Evolutionary conservation across 2,888 invertebrate species (phyloP).

Genomic region (Mongoloraphidia duomilia): DNA sequence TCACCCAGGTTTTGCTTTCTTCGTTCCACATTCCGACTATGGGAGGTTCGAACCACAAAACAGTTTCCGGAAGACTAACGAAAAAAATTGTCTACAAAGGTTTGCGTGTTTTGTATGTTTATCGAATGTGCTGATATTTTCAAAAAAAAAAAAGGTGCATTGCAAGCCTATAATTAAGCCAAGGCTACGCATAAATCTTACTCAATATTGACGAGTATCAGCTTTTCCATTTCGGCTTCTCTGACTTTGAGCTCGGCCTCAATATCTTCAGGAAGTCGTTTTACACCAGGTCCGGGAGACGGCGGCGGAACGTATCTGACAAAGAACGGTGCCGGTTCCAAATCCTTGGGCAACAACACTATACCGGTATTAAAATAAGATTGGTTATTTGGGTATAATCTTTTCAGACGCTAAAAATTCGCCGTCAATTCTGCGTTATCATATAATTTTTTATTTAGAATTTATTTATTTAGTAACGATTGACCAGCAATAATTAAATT

Average conservation of each 20-base stretch:
- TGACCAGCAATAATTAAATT: too few species aligned
- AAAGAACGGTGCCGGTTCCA: slow-evolving; percentile 44
- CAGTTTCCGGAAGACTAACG: slow-evolving; percentile 13
- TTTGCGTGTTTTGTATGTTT: too few species aligned
- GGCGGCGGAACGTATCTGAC: slow-evolving; percentile 54
- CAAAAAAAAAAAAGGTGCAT: too few species aligned
- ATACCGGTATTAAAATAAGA: slow-evolving; percentile 31
- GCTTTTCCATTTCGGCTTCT: slow-evolving; percentile 57
- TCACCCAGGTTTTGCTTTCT: slow-evolving; percentile 21
- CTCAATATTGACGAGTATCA: slow-evolving; percentile 57
- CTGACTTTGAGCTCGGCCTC: slow-evolving; percentile 62
- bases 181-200: slow-evolving; percentile 25
- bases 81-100: neutral
- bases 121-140: too few species aligned
- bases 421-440: slow-evolving; percentile 58
- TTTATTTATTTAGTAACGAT: too few species aligned
- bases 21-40: slow-evolving; percentile 26
- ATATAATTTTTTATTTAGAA: too few species aligned
- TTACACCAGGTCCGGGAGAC: slow-evolving; percentile 46
- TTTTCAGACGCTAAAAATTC: slow-evolving; percentile 50
- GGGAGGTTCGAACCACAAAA: slow-evolving; percentile 28
- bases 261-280: slow-evolving; percentile 62
- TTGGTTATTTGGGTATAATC: slow-evolving; percentile 36
- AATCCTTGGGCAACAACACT: slow-evolving; percentile 44
- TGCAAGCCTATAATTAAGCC: too few species aligned